Conservation (phyloP, 2,797 vertebrate genomes). For the Xenopus petersii region DNA sequence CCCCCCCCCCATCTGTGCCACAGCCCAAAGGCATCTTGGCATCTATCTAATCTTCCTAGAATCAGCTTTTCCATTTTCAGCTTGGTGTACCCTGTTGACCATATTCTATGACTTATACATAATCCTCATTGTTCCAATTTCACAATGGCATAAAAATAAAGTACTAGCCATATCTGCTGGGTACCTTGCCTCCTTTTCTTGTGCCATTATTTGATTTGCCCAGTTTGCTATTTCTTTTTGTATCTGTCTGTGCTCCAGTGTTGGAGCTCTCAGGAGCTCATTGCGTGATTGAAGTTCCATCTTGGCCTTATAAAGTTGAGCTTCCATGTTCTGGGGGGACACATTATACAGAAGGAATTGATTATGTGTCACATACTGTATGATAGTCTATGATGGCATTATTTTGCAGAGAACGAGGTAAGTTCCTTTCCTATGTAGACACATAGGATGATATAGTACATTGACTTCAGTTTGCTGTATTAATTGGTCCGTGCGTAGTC, state of each 20-base stretch:
- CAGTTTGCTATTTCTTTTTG: not conserved
- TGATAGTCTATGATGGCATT: conserved; percentile 3
- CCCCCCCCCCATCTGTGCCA: no score
- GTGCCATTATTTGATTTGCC: conserved; percentile 39
- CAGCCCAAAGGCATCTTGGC: no score
- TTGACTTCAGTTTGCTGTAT: not conserved
- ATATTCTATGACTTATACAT: not conserved
- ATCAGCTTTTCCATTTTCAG: no score
- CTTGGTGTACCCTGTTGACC: no score
- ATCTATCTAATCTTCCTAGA: no score
- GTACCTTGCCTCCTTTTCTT: conserved; percentile 61
- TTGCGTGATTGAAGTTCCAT: conserved; percentile 64
- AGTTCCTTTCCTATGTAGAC: not conserved
- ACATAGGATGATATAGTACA: not conserved
- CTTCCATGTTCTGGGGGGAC: conserved; percentile 63
- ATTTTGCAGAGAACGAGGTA: not conserved
- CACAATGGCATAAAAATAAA: not conserved
- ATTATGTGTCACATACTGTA: not conserved
- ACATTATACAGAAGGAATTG: conserved; percentile 36
- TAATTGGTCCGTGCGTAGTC: not conserved
- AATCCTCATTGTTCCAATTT: not conserved
- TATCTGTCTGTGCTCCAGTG: conserved; percentile 63
- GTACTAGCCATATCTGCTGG: not conserved
- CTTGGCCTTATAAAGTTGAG: conserved; percentile 62
- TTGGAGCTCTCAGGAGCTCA: conserved; percentile 61